Conservation (phyloP, 1,140 invertebrate genomes). For the Andricus grossulariae region DNA sequence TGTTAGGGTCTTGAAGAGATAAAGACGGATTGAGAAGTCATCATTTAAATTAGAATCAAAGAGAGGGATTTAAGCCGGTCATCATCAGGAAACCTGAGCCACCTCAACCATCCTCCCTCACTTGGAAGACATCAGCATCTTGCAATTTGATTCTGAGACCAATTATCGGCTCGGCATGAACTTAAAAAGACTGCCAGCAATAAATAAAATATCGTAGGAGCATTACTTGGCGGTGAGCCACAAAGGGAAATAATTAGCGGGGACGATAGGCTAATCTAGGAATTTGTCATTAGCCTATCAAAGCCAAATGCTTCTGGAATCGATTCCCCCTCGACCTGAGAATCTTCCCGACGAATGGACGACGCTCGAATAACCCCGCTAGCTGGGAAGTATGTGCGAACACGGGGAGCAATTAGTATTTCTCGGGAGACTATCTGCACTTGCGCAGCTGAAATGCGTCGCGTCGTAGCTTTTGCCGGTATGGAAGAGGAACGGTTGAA, state of each 20-base stretch:
- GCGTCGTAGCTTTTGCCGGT: constrained; percentile 6
- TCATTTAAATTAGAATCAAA: too few species aligned
- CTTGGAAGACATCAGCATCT: neutral
- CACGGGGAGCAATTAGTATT: constrained; percentile 67
- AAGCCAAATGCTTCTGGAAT: constrained; percentile 64
- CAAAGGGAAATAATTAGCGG: constrained; percentile 75
- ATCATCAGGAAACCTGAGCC: neutral
- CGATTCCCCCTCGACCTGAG: constrained; percentile 42
- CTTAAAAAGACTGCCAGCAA: constrained; percentile 32
- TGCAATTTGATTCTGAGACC: neutral
- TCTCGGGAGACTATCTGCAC: constrained; percentile 57
- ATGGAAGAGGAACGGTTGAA: constrained; percentile 24
- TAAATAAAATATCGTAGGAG: constrained; percentile 65
- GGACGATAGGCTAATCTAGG: constrained; percentile 73
- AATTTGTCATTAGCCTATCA: constrained; percentile 76
- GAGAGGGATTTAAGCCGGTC: neutral
- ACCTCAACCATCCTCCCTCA: neutral
- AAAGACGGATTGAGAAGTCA: too few species aligned
- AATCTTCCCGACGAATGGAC: constrained; percentile 41
- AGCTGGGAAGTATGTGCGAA: constrained; percentile 64
- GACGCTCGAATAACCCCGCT: constrained; percentile 48
- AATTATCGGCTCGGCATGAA: constrained; percentile 4
- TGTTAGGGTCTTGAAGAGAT: too few species aligned
- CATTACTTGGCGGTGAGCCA: constrained; percentile 66
- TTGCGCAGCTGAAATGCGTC: constrained; percentile 40